Percentiles rank a stretch among this genome's conserved stretches.
These are phyloP conservation scores for Anagrus nilaparvatae DNA, from an alignment of 1,140 invertebrate species.

Conservation along the genomic window DNA sequence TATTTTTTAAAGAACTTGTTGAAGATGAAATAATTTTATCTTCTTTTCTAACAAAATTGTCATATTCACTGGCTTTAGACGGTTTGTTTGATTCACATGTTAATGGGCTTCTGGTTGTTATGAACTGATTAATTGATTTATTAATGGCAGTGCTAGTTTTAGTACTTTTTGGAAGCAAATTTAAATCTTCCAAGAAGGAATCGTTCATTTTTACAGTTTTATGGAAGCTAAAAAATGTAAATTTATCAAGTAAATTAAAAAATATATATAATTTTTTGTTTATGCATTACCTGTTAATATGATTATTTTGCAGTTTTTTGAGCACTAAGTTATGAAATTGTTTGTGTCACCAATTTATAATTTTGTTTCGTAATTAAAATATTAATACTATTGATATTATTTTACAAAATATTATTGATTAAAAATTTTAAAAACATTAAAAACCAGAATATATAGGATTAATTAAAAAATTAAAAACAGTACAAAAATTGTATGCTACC, in stretches of 20 bases:
- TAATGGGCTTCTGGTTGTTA: conserved; percentile 18
- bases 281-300: no score
- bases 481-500: no score
- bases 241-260: not conserved
- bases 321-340: no score
- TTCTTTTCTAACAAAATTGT: conserved; percentile 1
- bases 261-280: no score
- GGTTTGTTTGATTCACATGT: not conserved
- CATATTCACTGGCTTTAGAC: not conserved
- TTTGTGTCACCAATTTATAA: no score
- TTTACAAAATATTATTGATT: no score
- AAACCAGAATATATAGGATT: no score
- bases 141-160: conserved; percentile 6
- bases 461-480: no score
- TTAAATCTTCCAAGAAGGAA: conserved; percentile 33
- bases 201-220: conserved; percentile 27
- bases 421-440: no score
- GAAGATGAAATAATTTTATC: conserved; percentile 13
- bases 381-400: no score
- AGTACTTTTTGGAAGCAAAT: conserved; percentile 19
- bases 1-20: conserved; percentile 4
- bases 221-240: not conserved
- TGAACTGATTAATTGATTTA: conserved; percentile 16
- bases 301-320: no score
- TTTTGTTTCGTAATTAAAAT: no score